phyloP scores from a whole-genome alignment of 2,888 invertebrate species.

The Coelinius sp. region DNA sequence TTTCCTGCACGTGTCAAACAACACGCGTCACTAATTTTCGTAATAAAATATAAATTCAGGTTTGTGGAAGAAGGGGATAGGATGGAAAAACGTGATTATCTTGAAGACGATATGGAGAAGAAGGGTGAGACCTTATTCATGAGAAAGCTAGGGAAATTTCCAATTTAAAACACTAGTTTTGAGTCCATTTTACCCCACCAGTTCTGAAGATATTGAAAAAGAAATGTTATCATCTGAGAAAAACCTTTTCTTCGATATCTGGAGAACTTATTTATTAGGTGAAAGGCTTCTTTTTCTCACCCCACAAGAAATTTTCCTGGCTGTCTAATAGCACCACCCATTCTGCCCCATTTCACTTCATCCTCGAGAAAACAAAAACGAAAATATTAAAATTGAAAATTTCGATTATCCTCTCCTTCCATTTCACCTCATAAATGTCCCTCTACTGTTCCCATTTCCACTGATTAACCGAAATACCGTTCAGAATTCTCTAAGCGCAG shows the following conservation, averaged over 20 bases:
- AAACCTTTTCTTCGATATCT: too few relatives aligned
- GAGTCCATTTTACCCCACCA: background rate
- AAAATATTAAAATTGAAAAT: constrained; percentile 13
- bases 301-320: background rate
- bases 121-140: background rate
- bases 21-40: constrained; percentile 26
- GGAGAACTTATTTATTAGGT: too few relatives aligned
- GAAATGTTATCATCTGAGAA: background rate
- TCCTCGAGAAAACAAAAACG: constrained; percentile 23
- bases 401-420: constrained; percentile 10
- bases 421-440: constrained; percentile 10
- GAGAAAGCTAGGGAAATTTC: background rate
- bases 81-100: background rate
- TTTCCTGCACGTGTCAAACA: constrained; percentile 30
- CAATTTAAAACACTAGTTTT: background rate
- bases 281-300: too few relatives aligned
- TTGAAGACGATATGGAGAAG: background rate
- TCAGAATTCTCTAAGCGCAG: constrained; percentile 8
- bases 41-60: background rate
- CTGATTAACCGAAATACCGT: constrained; percentile 15
- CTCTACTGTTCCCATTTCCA: background rate
- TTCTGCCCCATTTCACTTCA: constrained; percentile 17
- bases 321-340: constrained; percentile 17
- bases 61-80: background rate
- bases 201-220: background rate